A percentile compares a stretch with the other conserved stretches of the same genome.
Evolutionary conservation across 2,888 invertebrate genomes (phyloP).

Genomic region (Rotaria macrura): DNA sequence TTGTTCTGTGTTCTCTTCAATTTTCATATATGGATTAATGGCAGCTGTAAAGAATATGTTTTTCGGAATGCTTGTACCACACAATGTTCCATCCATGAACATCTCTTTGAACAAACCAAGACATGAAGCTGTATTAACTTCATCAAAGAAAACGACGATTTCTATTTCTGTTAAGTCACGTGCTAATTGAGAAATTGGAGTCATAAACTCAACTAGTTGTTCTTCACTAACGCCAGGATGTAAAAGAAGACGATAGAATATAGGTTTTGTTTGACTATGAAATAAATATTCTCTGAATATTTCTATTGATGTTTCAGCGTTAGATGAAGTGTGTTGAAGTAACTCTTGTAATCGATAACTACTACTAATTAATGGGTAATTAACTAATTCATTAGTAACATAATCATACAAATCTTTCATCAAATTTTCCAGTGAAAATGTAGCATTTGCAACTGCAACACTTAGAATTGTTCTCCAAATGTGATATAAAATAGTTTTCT

Average conservation of each 20-base stretch:
- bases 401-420: background rate
- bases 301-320: background rate
- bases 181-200: background rate
- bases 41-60: constrained; percentile 25
- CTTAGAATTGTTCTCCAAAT: background rate
- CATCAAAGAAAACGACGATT: constrained; percentile 6
- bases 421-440: too few relatives aligned
- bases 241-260: constrained; percentile 8
- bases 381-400: background rate
- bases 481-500: background rate
- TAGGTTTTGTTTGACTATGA: background rate
- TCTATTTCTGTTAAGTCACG: background rate
- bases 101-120: background rate
- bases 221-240: background rate
- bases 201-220: background rate
- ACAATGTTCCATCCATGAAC: background rate
- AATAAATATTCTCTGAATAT: background rate
- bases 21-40: constrained; percentile 21
- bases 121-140: background rate
- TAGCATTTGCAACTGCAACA: background rate
- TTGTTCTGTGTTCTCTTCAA: background rate
- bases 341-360: background rate
- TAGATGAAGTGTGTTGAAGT: background rate
- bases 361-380: background rate
- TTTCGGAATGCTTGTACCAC: background rate